These are phyloP conservation scores for Cephus nigrinus DNA, from an alignment of 2,888 invertebrate species.

Conservation along the genomic window DNA sequence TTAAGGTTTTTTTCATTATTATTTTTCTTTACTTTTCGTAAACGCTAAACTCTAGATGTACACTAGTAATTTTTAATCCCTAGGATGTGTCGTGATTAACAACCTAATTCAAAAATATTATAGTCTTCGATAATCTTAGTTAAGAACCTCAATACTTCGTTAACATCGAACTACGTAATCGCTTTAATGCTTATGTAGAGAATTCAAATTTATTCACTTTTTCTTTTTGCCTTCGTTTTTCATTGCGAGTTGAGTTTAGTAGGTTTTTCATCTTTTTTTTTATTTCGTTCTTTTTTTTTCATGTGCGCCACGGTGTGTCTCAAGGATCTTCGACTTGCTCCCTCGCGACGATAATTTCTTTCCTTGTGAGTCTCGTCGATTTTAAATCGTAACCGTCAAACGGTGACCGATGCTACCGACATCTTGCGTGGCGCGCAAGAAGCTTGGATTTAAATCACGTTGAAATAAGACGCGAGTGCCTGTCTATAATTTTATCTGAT, in stretches of 20 bases:
- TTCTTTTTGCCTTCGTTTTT: too few species aligned
- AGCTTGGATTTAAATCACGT: too few species aligned
- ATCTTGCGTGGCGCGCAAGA: not conserved
- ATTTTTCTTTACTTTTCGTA: slow-evolving; percentile 10
- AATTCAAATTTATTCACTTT: too few species aligned
- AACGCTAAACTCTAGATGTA: slow-evolving; percentile 18
- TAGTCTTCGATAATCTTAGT: slow-evolving; percentile 38
- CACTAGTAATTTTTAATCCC: slow-evolving; percentile 25
- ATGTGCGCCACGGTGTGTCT: too few species aligned
- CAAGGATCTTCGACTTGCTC: too few species aligned
- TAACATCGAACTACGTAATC: slow-evolving; percentile 5
- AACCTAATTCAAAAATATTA: slow-evolving; percentile 57
- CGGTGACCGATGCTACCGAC: not conserved
- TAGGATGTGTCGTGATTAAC: slow-evolving; percentile 30
- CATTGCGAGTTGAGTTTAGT: too few species aligned
- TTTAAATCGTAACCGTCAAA: not conserved
- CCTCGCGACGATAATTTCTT: too few species aligned
- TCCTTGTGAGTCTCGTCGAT: not conserved
- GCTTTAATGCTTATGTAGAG: not conserved
- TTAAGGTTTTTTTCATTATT: slow-evolving; percentile 26
- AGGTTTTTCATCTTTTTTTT: too few species aligned
- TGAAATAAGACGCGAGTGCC: too few species aligned
- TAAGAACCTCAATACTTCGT: not conserved
- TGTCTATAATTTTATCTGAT: too few species aligned
- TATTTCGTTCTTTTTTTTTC: too few species aligned